Conservation (phyloP, 2,113 vertebrate species). For the Psophia crepitans region DNA sequence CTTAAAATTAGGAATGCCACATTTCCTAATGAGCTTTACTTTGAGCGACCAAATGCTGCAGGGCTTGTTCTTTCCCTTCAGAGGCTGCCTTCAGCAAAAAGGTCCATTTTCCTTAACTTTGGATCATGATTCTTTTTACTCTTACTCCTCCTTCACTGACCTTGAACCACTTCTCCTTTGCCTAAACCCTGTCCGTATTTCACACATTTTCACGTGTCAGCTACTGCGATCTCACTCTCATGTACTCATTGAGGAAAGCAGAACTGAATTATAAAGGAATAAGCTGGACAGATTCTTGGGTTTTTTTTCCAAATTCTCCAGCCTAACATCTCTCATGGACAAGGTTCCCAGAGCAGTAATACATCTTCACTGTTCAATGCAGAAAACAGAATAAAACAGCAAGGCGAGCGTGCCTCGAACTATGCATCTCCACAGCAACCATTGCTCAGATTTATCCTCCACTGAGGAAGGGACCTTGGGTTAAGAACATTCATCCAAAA, state of each 20-base stretch:
- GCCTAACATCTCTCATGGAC: background rate
- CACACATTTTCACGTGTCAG: background rate
- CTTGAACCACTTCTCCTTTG: background rate
- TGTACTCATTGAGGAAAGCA: background rate
- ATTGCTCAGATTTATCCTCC: background rate
- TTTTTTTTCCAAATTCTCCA: background rate
- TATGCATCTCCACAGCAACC: background rate
- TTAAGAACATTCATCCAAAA: background rate
- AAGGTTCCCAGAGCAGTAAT: background rate
- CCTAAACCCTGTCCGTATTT: background rate
- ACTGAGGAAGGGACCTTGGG: background rate
- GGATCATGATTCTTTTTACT: background rate
- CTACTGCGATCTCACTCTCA: background rate
- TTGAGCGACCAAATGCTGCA: background rate
- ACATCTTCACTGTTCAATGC: background rate
- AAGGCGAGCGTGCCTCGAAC: background rate
- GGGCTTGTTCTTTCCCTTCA: background rate
- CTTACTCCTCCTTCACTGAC: background rate
- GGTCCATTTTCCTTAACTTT: background rate
- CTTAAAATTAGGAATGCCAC: background rate
- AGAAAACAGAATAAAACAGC: background rate
- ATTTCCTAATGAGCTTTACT: background rate
- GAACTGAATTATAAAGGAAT: background rate
- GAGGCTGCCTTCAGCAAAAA: background rate
- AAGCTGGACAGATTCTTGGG: background rate